These are phyloP conservation scores for Anastrepha ludens DNA, from an alignment of 1,140 invertebrate species.

Conservation along the genomic window DNA sequence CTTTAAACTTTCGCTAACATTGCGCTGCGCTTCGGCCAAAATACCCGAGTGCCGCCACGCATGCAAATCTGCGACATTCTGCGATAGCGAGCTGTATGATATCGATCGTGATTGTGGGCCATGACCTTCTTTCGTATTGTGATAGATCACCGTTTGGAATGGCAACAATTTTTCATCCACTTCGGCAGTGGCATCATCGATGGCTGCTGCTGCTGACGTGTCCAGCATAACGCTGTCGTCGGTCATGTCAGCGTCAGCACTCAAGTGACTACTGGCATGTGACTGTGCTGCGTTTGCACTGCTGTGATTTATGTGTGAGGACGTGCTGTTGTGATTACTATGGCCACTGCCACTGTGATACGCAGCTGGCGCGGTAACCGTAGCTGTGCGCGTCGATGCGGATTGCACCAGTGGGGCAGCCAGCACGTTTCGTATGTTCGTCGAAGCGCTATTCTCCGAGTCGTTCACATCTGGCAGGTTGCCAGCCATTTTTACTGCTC, in stretches of 20 bases:
- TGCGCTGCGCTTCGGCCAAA: slow-evolving; percentile 70
- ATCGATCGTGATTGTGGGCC: slow-evolving; percentile 74
- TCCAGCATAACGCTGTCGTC: neutral
- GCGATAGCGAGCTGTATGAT: slow-evolving; percentile 76
- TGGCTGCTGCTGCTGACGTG: neutral
- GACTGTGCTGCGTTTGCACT: slow-evolving; percentile 21
- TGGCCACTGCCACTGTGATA: slow-evolving; percentile 59
- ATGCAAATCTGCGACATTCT: slow-evolving; percentile 72
- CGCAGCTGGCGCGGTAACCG: slow-evolving; percentile 56
- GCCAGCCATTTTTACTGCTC: slow-evolving; percentile 23
- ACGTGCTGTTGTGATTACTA: slow-evolving; percentile 54
- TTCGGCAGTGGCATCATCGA: neutral
- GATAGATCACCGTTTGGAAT: slow-evolving; percentile 76
- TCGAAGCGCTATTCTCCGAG: slow-evolving; percentile 69
- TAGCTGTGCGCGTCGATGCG: slow-evolving; percentile 59
- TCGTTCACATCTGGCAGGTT: slow-evolving; percentile 57
- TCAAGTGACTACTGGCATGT: slow-evolving; percentile 23
- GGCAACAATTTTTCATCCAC: slow-evolving; percentile 64
- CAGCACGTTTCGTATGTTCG: slow-evolving; percentile 68
- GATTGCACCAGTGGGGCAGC: slow-evolving; percentile 62
- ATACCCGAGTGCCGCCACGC: slow-evolving; percentile 68
- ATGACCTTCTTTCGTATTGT: slow-evolving; percentile 75
- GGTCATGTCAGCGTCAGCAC: slow-evolving; percentile 52
- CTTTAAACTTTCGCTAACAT: slow-evolving; percentile 70
- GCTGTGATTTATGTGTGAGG: slow-evolving; percentile 60